phyloP scores from a whole-genome alignment of 2,888 invertebrate species.

The Plebejus melissa region DNA sequence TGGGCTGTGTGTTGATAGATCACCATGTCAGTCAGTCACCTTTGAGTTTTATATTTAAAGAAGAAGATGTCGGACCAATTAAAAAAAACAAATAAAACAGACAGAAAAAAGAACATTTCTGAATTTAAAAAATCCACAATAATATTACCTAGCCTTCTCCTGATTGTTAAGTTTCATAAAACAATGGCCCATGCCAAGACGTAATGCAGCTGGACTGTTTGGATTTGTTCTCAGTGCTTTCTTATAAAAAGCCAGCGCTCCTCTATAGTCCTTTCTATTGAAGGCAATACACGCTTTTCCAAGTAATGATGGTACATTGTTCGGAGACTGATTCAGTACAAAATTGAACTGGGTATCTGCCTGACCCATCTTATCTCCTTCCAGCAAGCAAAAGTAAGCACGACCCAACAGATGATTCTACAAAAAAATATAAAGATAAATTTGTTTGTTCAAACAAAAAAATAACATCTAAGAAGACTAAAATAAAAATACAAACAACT shows the following conservation, averaged over 20 bases:
- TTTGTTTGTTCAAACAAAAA: neutral
- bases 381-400: conserved; percentile 98
- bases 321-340: conserved; percentile 95
- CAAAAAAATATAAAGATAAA: conserved; percentile 33
- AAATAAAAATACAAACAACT: too few species aligned
- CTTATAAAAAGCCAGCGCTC: conserved; percentile 97
- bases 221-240: conserved; percentile 98
- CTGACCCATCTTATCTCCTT: conserved; percentile 99
- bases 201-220: conserved; percentile 96
- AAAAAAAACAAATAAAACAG: too few species aligned
- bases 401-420: conserved; percentile 97
- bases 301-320: conserved; percentile 96
- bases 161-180: conserved; percentile 97
- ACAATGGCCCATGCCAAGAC: conserved; percentile 99
- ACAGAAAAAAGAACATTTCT: neutral
- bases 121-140: neutral
- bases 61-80: too few species aligned
- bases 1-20: too few species aligned
- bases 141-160: conserved; percentile 91
- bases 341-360: conserved; percentile 99
- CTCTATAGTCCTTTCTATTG: conserved; percentile 97
- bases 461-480: too few species aligned
- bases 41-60: too few species aligned
- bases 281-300: conserved; percentile 99
- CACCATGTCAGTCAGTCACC: too few species aligned